Evolutionary conservation across 2,888 invertebrate genomes (phyloP), one percentile per base, ranked within the genome.

Genomic region (Doris montereyensis): DNA sequence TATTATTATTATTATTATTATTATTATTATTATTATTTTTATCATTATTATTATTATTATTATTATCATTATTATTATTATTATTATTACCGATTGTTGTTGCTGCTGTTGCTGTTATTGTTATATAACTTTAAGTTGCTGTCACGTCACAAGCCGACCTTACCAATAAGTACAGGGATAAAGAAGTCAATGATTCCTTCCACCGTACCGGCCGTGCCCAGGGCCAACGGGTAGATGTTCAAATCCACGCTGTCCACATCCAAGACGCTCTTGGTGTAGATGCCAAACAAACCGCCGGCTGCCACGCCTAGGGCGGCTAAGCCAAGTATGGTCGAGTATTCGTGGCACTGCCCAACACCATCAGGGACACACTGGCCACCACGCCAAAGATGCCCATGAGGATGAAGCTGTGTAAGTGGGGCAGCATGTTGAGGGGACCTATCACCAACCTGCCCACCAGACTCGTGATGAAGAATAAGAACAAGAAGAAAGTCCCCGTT

Each of bases 101-200:
- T n/a, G n/a, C n/a, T n/a, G n/a, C n/a, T n/a, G n/a, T n/a, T n/a
- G n/a, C n/a, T n/a, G n/a, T n/a, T n/a, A n/a, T n/a, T n/a, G n/a
- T n/a, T n/a, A n/a, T n/a, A n/a, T n/a, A n/a, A n/a, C n/a, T n/a
- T n/a, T n/a, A n/a, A n/a, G n/a, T n/a, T n/a, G n/a, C n/a, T n/a
- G n/a, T n/a, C n/a, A n/a, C n/a, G n/a, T n/a, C n/a, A n/a, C n/a
- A n/a, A n/a, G n/a, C n/a, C n/a, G n/a, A n/a, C n/a, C 75, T 34
- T 34, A 75, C 75, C 65, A 24, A 75, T 32, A 5, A 58, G 8
- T 4, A 75, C 24, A 21, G 75, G 75, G 21, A 75, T n/a, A 10
- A 26, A 5, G 35, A 75, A 32, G 30, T 65, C 65, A 24, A 65
- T 65, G n/a, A 75, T 17, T 17, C 75, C 75, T 28, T 75, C 65